Evolutionary conservation across 1,140 invertebrate species (phyloP).

Genomic region (Diachasmimorpha longicaudata): DNA sequence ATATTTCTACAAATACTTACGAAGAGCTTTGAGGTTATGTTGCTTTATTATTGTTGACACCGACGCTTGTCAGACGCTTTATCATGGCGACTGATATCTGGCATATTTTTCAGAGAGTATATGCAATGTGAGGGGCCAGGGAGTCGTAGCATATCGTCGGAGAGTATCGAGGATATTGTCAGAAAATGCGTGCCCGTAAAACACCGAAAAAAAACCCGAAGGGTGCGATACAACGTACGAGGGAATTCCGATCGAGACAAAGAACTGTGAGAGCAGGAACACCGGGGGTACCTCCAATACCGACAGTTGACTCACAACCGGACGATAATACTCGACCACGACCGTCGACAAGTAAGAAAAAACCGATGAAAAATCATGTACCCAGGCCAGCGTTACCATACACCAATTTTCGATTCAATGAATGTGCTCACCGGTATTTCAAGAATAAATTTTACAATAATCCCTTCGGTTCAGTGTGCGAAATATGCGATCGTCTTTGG

Average conservation of each 20-base stretch:
- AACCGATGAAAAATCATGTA: too few relatives aligned
- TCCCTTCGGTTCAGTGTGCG: not conserved
- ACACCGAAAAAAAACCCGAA: not conserved
- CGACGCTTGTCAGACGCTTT: too few relatives aligned
- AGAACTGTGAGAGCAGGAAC: not conserved
- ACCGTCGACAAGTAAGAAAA: too few relatives aligned
- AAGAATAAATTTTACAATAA: not conserved
- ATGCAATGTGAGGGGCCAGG: too few relatives aligned
- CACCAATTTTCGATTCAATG: not conserved
- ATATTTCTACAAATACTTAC: too few relatives aligned
- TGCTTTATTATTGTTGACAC: too few relatives aligned
- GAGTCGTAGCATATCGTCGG: too few relatives aligned
- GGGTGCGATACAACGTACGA: not conserved
- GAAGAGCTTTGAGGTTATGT: too few relatives aligned
- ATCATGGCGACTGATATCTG: too few relatives aligned
- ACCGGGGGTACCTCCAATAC: not conserved
- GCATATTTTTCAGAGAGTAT: too few relatives aligned
- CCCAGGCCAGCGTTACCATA: not conserved
- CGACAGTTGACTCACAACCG: not conserved
- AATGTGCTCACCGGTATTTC: not conserved
- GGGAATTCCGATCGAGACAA: not conserved
- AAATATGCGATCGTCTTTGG: not conserved
- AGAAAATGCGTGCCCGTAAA: not conserved
- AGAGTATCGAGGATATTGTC: not conserved
- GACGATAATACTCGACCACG: not conserved